These are phyloP conservation scores for Pemphredon lugubris DNA, from an alignment of 2,888 invertebrate species.

Conservation along the genomic window DNA sequence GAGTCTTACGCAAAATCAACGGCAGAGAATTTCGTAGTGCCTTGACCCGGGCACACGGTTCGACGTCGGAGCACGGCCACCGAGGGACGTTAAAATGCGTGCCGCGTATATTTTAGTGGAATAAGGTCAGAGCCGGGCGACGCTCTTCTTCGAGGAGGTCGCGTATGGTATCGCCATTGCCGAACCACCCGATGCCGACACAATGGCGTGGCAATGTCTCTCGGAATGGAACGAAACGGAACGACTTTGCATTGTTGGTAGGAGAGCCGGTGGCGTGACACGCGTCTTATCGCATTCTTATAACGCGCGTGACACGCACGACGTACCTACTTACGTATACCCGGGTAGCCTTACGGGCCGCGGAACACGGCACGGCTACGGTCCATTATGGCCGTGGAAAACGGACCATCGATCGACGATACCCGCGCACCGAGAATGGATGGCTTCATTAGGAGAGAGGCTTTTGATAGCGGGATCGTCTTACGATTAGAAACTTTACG, in stretches of 20 bases:
- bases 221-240: constrained; percentile 60
- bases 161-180: constrained; percentile 66
- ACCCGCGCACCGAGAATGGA: constrained; percentile 19
- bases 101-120: constrained; percentile 75
- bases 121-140: constrained; percentile 75
- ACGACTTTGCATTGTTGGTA: constrained; percentile 54
- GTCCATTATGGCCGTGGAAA: constrained; percentile 59
- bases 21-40: too few species aligned
- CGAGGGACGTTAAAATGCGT: constrained; percentile 49
- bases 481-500: constrained; percentile 1
- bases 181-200: constrained; percentile 66
- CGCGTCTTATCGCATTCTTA: constrained; percentile 76
- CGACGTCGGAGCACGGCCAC: constrained; percentile 5
- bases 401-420: constrained; percentile 48
- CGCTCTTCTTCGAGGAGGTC: constrained; percentile 63
- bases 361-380: constrained; percentile 12
- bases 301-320: constrained; percentile 73
- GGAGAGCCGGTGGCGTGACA: constrained; percentile 58
- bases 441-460: constrained; percentile 45
- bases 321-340: constrained; percentile 47
- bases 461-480: constrained; percentile 5
- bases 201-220: constrained; percentile 69
- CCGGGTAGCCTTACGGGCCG: constrained; percentile 6
- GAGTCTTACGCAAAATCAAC: neutral
- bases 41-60: too few species aligned